Evolutionary conservation across 2,797 vertebrate species (phyloP), one percentile per base, ranked within the genome.

Genomic region (Poecilia velifera): DNA sequence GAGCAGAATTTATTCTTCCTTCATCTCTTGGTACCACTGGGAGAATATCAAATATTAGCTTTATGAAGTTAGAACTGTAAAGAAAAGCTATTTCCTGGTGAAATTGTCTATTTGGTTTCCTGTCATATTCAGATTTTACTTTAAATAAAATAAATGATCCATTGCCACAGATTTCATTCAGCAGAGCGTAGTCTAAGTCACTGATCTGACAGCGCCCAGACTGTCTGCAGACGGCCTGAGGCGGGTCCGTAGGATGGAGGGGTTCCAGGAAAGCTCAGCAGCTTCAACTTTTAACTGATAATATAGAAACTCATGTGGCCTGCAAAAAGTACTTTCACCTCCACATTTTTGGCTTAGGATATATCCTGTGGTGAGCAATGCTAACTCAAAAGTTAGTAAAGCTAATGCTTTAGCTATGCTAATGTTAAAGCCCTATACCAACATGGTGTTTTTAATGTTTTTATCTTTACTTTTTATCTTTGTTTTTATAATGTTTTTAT

Each of bases 131-230:
- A 55, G 16, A 36, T 45, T 28, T 47, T 10, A 7, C 18, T 34
- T 41, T 45, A 51, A 28, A n/a, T 31, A 64, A 39, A 34, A 43
- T 47, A 47, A 78, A 73, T 62, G 47, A n/a, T 55, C 28, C 18
- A 3, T 47, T 53, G 3, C 39, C 31, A 45, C 13, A 16, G 25
- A 41, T 31, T n/a, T 78, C 22, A 64, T 73, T 62, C 55, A 39
- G 77, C 43, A 39, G 55, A 45, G 25, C 18, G 34, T 6, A 46
- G 66, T 45, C 25, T 10, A 45, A 70, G 34, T 77, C 53, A 45
- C 28, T n/a, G 28, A 57, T 73, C 18, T 31, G 76, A n/a, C 47
- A 47, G 64, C 45, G 76, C 41, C 20, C 20, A 72, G 31, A 72
- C 34, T 25, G 18, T 12, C 49, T 16, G 46, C 49, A 47, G 31